These are phyloP conservation scores for Triplophysa rosa DNA, from an alignment of 2,113 vertebrate species.

Conservation along the genomic window DNA sequence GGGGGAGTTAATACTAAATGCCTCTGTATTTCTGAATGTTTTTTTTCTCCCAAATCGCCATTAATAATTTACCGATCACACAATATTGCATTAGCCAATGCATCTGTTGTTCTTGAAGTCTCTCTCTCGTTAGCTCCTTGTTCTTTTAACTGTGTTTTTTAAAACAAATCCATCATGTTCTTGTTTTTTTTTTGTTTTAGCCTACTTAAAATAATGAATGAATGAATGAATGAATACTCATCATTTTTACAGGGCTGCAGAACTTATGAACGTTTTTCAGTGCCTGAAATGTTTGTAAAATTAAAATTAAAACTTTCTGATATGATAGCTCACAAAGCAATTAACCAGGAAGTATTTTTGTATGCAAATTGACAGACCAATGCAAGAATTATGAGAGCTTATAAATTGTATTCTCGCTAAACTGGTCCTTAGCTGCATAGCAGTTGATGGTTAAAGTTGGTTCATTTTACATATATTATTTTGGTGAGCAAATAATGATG, in stretches of 20 bases:
- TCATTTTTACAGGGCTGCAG: slow-evolving; percentile 39
- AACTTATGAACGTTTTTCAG: slow-evolving; percentile 1
- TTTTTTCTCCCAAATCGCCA: background rate
- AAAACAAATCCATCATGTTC: background rate
- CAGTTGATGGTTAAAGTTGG: slow-evolving; percentile 14
- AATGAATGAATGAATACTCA: slow-evolving; percentile 42
- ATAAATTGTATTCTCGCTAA: slow-evolving; percentile 6
- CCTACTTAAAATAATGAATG: slow-evolving; percentile 32
- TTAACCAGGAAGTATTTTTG: slow-evolving; percentile 43
- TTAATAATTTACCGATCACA: slow-evolving; percentile 20
- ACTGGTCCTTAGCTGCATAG: background rate
- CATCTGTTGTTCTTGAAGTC: slow-evolving; percentile 12
- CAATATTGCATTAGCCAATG: background rate
- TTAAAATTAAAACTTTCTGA: background rate
- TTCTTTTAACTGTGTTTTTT: background rate
- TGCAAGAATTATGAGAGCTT: slow-evolving; percentile 13
- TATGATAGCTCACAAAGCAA: background rate
- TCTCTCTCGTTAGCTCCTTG: background rate
- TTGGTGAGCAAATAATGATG: background rate
- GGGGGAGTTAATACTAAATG: slow-evolving; percentile 6
- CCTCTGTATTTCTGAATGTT: slow-evolving; percentile 29
- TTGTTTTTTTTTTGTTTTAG: slow-evolving; percentile 13
- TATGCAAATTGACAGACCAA: slow-evolving; percentile 2
- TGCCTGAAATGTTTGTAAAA: slow-evolving; percentile 13
- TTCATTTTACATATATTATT: background rate